Conservation (phyloP, 2,888 invertebrate genomes). For the Cotesia congregata region DNA sequence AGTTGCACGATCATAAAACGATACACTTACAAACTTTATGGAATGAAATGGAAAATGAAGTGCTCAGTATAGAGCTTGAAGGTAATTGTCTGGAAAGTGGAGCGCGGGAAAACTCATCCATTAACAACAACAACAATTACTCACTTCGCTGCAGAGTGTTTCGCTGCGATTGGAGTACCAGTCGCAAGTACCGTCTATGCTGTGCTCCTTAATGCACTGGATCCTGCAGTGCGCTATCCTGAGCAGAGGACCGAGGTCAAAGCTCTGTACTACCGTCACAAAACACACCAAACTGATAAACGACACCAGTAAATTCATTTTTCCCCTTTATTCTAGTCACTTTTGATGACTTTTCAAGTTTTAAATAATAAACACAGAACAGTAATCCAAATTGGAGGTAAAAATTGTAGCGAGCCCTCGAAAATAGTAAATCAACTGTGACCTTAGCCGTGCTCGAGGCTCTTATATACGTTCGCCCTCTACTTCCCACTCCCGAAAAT, state of each 20-base stretch:
- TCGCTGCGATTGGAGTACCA: conserved; percentile 60
- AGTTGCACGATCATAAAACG: no score
- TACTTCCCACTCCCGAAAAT: conserved; percentile 53
- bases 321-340: conserved; percentile 8
- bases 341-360: no score
- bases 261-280: conserved; percentile 53
- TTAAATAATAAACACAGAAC: no score
- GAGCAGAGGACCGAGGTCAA: conserved; percentile 65
- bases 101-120: background rate
- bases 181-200: conserved; percentile 61
- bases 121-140: conserved; percentile 37
- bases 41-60: no score
- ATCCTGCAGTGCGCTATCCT: conserved; percentile 66
- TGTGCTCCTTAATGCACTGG: conserved; percentile 62
- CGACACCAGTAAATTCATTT: conserved; percentile 49
- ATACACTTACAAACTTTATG: no score
- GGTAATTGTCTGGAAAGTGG: no score
- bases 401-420: conserved; percentile 45
- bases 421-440: conserved; percentile 64
- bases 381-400: no score
- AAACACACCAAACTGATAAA: conserved; percentile 53
- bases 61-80: no score
- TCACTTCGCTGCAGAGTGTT: conserved; percentile 61
- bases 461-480: conserved; percentile 64
- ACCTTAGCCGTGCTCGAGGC: conserved; percentile 61